These are phyloP conservation scores for Rhinichthys klamathensis DNA, from an alignment of 2,113 vertebrate genomes.

Conservation along the genomic window DNA sequence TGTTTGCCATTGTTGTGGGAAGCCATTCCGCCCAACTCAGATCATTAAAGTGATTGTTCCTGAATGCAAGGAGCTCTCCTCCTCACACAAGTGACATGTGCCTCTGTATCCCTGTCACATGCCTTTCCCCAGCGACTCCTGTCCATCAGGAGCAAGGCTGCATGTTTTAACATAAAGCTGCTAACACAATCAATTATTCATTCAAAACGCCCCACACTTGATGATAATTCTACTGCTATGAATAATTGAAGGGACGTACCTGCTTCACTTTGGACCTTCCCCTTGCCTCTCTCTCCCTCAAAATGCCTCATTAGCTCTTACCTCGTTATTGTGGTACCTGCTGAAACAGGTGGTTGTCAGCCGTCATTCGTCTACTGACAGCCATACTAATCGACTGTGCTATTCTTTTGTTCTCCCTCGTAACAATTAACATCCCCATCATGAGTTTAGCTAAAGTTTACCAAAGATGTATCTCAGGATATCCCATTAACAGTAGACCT, in stretches of 20 bases:
- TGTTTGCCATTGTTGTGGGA: not conserved
- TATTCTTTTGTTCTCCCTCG: not conserved
- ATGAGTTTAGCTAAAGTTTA: not conserved
- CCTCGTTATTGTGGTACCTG: slow-evolving; percentile 59
- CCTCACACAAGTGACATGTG: slow-evolving; percentile 22
- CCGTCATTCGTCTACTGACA: slow-evolving; percentile 53
- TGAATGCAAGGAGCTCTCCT: slow-evolving; percentile 19
- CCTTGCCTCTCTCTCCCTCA: slow-evolving; percentile 34
- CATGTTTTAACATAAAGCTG: slow-evolving; percentile 75
- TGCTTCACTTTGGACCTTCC: slow-evolving; percentile 55
- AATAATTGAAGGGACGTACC: slow-evolving; percentile 78
- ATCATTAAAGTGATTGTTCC: slow-evolving; percentile 32
- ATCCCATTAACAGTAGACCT: not conserved
- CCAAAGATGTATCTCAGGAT: not conserved
- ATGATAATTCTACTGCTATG: slow-evolving; percentile 78
- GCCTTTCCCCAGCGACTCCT: slow-evolving; percentile 55
- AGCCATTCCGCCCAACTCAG: slow-evolving; percentile 13
- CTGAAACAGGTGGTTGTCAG: slow-evolving; percentile 74
- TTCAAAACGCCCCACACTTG: slow-evolving; percentile 73
- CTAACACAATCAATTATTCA: slow-evolving; percentile 79
- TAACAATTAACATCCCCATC: not conserved
- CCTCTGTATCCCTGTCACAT: slow-evolving; percentile 44
- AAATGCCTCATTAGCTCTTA: slow-evolving; percentile 69
- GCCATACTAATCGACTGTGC: not conserved
- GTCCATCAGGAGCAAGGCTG: slow-evolving; percentile 66